These are phyloP conservation scores for Trichogramma pretiosum DNA, from an alignment of 1,140 invertebrate genomes.

Conservation along the genomic window DNA sequence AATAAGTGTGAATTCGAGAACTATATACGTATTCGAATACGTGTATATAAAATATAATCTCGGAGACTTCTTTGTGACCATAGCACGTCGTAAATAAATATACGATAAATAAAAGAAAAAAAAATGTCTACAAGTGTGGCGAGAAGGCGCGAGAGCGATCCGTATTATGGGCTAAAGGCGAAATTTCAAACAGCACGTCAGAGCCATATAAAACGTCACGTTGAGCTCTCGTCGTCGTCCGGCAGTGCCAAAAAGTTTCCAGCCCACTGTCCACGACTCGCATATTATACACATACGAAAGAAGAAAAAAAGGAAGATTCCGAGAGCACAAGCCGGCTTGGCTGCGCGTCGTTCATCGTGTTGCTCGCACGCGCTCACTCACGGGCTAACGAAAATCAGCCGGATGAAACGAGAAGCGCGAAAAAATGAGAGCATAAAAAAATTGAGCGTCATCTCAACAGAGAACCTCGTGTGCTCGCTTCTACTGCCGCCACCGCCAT, in stretches of 20 bases:
- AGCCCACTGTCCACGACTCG: slow-evolving; percentile 8
- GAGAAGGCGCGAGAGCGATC: background rate
- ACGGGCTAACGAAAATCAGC: slow-evolving; percentile 25
- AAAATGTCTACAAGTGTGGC: background rate
- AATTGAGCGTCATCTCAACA: too few relatives aligned
- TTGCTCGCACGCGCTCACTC: slow-evolving; percentile 16
- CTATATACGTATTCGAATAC: too few relatives aligned
- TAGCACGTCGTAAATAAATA: too few relatives aligned
- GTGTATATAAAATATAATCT: too few relatives aligned
- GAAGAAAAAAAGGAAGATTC: slow-evolving; percentile 4
- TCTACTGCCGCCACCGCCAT: too few relatives aligned
- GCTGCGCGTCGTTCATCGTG: too few relatives aligned
- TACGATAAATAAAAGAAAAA: too few relatives aligned
- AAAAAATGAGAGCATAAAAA: slow-evolving; percentile 8
- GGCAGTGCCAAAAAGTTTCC: slow-evolving; percentile 18
- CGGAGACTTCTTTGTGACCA: too few relatives aligned
- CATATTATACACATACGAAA: too few relatives aligned
- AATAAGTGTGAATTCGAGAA: too few relatives aligned
- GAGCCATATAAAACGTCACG: slow-evolving; percentile 17
- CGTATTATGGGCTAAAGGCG: background rate
- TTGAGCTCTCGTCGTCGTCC: slow-evolving; percentile 17
- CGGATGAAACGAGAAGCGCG: slow-evolving; percentile 9
- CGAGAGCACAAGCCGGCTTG: background rate
- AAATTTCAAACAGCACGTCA: slow-evolving; percentile 14
- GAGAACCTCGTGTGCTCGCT: too few relatives aligned